phyloP scores from a whole-genome alignment of 2,888 invertebrate species.

The Julus scanicus region DNA sequence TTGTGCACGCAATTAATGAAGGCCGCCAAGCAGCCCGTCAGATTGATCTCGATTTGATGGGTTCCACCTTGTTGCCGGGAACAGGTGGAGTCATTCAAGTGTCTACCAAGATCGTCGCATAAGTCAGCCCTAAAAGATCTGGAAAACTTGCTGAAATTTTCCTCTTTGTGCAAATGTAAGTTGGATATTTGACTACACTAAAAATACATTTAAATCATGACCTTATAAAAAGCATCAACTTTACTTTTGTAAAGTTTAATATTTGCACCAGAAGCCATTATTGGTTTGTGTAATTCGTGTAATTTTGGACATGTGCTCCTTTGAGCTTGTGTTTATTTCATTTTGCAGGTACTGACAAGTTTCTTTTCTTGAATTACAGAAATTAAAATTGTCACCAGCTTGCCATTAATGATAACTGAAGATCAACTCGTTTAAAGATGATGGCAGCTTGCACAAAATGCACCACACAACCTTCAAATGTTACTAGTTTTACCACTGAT shows the following conservation, averaged over 20 bases:
- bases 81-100: slow-evolving; percentile 82
- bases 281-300: too few species aligned
- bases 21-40: slow-evolving; percentile 97
- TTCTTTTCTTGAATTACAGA: neutral
- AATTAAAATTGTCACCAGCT: neutral
- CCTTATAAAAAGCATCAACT: too few species aligned
- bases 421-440: neutral
- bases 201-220: too few species aligned
- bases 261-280: too few species aligned
- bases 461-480: neutral
- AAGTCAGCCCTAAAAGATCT: neutral
- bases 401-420: neutral
- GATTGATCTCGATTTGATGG: slow-evolving; percentile 85
- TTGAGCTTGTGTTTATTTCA: too few species aligned
- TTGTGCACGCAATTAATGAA: slow-evolving; percentile 98
- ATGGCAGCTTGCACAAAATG: slow-evolving; percentile 38
- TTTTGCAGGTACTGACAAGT: too few species aligned
- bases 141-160: neutral
- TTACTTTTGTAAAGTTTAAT: too few species aligned
- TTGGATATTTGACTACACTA: neutral
- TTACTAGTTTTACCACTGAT: neutral
- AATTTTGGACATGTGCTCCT: too few species aligned
- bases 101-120: slow-evolving; percentile 55
- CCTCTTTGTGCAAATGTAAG: neutral
- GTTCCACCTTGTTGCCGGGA: slow-evolving; percentile 84